Percentiles rank a stretch among this genome's conserved stretches.
phyloP scores from a whole-genome alignment of 2,113 vertebrate species.

The Amia ocellicauda region DNA sequence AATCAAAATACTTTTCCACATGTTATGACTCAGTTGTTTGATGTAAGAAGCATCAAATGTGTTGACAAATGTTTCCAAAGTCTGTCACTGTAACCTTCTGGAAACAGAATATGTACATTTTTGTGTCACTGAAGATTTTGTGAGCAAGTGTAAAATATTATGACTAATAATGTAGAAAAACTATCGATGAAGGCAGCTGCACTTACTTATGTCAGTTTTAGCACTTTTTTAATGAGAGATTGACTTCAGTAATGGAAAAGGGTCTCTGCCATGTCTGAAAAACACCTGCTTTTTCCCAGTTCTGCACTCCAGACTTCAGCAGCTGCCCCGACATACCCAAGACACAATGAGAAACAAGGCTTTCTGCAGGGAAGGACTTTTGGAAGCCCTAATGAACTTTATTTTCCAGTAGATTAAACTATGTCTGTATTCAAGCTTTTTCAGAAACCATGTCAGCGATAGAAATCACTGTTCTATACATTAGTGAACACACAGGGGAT shows the following conservation, averaged over 20 bases:
- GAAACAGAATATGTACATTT: too few relatives aligned
- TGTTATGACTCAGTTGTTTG: too few relatives aligned
- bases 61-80: too few relatives aligned
- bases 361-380: neutral
- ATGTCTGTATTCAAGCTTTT: slow-evolving; percentile 26
- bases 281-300: neutral
- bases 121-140: too few relatives aligned
- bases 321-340: neutral
- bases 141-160: too few relatives aligned
- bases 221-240: neutral
- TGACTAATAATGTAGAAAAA: too few relatives aligned
- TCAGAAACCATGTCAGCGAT: too few relatives aligned
- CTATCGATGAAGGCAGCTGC: too few relatives aligned
- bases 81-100: too few relatives aligned
- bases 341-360: slow-evolving; percentile 25
- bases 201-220: neutral
- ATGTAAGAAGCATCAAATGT: too few relatives aligned
- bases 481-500: slow-evolving; percentile 30
- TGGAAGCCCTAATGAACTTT: slow-evolving; percentile 38
- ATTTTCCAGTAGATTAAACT: slow-evolving; percentile 39
- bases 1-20: too few relatives aligned
- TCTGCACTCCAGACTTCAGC: neutral
- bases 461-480: slow-evolving; percentile 35
- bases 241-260: neutral
- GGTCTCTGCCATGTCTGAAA: neutral